Percentiles rank a stretch among this genome's conserved stretches.
Evolutionary conservation across 2,797 vertebrate genomes (phyloP).

Genomic region (Falco biarmicus): DNA sequence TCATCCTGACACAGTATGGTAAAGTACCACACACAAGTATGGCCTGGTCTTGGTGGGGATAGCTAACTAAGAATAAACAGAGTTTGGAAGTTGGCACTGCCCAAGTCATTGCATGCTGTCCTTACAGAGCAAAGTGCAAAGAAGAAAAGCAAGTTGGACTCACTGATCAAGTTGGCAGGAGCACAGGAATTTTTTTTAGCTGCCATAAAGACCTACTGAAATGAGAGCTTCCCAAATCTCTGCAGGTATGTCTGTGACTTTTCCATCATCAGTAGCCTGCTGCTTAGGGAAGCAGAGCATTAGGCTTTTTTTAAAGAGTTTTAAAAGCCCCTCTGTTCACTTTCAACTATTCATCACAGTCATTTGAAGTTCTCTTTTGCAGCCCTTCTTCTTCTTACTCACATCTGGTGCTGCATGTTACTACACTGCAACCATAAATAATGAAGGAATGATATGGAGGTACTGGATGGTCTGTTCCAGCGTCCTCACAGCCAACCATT

Average conservation of each 20-base stretch:
- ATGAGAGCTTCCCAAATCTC: slow-evolving; percentile 62
- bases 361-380: slow-evolving; percentile 33
- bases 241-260: slow-evolving; percentile 55
- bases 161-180: slow-evolving; percentile 28
- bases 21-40: neutral
- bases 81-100: neutral
- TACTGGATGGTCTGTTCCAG: neutral
- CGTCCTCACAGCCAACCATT: neutral
- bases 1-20: neutral
- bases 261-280: slow-evolving; percentile 57
- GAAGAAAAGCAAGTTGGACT: slow-evolving; percentile 17
- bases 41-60: neutral
- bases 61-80: neutral
- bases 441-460: neutral
- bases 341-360: slow-evolving; percentile 58
- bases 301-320: slow-evolving; percentile 52
- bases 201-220: slow-evolving; percentile 33
- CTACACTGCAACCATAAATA: neutral
- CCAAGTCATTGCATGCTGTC: neutral
- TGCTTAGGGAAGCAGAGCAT: slow-evolving; percentile 54
- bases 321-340: slow-evolving; percentile 63
- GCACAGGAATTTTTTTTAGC: slow-evolving; percentile 24
- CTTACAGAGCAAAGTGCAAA: neutral
- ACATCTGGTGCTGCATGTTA: neutral
- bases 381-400: neutral